A percentile compares a stretch with the other conserved stretches of the same genome.
These are phyloP conservation scores for Chrysotoxum bicinctum DNA, from an alignment of 2,888 invertebrate species.

Conservation along the genomic window DNA sequence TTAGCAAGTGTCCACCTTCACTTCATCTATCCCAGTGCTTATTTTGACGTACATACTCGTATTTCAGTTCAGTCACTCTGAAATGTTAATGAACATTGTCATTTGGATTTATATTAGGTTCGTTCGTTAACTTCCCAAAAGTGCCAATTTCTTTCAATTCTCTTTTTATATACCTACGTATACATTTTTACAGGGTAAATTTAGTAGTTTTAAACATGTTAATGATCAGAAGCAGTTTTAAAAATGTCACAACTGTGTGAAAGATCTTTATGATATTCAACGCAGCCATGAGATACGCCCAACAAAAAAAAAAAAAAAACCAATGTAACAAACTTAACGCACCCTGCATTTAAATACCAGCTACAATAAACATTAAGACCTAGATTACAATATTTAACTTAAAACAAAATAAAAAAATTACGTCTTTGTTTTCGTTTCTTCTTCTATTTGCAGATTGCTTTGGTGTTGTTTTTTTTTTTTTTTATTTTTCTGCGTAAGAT, in stretches of 20 bases:
- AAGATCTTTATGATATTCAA: neutral
- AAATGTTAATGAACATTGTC: too few relatives aligned
- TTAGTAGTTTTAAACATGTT: too few relatives aligned
- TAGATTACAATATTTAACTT: constrained; percentile 53
- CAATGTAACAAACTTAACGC: neutral
- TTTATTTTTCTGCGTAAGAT: constrained; percentile 20
- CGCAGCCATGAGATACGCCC: neutral
- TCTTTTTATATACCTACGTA: too few relatives aligned
- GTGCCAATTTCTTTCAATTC: too few relatives aligned
- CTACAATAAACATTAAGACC: constrained; percentile 44
- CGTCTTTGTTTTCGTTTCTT: constrained; percentile 30
- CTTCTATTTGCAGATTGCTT: constrained; percentile 52
- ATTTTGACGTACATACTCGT: too few relatives aligned
- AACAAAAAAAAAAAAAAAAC: too few relatives aligned
- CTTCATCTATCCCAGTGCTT: too few relatives aligned
- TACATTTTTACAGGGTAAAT: too few relatives aligned
- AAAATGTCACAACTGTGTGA: neutral
- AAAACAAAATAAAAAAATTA: constrained; percentile 13
- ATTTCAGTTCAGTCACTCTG: too few relatives aligned
- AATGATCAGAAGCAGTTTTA: neutral
- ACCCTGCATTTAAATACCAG: neutral
- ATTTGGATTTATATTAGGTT: too few relatives aligned
- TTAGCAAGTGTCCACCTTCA: too few relatives aligned
- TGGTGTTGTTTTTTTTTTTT: neutral
- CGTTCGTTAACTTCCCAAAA: too few relatives aligned